Evolutionary conservation across 2,113 vertebrate genomes (phyloP), one percentile per base, ranked within the genome.

Genomic region (Mystacornis crossleyi): DNA sequence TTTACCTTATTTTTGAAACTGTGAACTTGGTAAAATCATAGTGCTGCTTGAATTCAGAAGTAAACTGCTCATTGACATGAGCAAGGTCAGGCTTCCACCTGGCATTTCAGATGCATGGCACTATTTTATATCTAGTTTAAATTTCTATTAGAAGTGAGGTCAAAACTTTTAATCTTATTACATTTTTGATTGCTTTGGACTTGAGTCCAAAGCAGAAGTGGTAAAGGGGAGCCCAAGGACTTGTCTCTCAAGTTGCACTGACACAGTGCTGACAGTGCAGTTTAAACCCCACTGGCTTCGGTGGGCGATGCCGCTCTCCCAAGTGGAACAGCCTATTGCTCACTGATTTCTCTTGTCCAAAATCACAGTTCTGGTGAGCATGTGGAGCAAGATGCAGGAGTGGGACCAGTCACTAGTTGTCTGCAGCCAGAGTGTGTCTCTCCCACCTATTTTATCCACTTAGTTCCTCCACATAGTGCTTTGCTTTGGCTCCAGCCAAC

Each of bases 301-400:
- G 24, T 1, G 14, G 8, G 12, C 17, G 18, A 45, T 19, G 18
- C 28, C 0, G 1, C n/a, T 73, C 25, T 57, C 64, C 42, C 0
- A 0, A 5, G 20, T 21, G 51, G 40, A 72, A 40, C 70, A 86
- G 47, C 66, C 23, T 55, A 3, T 3, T 0, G 61, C 61, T 43
- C 70, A 7, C 62, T 40, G 58, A 69, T 24, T 71, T 51, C 48
- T 31, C 20, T 17, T 36, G 31, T 29, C 58, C 81, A 70, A 12
- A 72, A 60, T 48, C 14, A 51, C 54, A 20, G 8, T 70, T 70
- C 14, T 77, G 42, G 34, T 50, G 57, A 93, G 34, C 4, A 0
- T n/a, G 38, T 40, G 33, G 43, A 75, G 43, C 58, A 25, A 60
- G 31, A 47, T 4, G 0, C 18, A 43, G n/a, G 38, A 83, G 14